Evolutionary conservation across 2,888 invertebrate species (phyloP), one percentile per base, ranked within the genome.

Genomic region (Philereme vetulata): DNA sequence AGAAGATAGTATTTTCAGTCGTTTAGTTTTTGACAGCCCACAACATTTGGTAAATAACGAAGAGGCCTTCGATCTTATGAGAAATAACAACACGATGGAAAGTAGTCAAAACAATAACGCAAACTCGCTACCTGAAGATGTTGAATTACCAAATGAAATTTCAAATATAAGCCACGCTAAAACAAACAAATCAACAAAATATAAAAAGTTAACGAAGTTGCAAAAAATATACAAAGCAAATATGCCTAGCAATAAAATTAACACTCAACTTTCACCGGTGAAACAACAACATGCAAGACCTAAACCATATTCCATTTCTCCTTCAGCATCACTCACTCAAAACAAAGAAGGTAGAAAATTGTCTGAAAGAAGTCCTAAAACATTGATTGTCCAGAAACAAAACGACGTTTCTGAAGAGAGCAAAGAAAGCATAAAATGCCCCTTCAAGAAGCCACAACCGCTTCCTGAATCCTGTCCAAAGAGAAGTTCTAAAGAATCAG

Each of bases 261-360:
- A 49, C n/a, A 48, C n/a, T 3, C 10, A 45, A 46, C 33, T 42
- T 11, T 21, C 7, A 5, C 40, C 44, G 40, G 33, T 21, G 7
- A 34, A 40, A 35, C 21, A 46, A 8, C 35, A 33, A 4, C 10
- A 40, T 33, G 35, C n/a, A 9, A 34, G 46, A 32, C 44, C 34
- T 8, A 56, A 43, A 38, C 35, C 35, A 40, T 34, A 52, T 51
- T 35, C 48, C n/a, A 61, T 53, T 33, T 4, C 52, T 52, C 44
- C 42, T 51, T 9, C 33, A 35, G 4, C 40, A 1, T 10, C 11
- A 7, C 11, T 42, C n/a, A 34, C 45, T 43, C n/a, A 10, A 5
- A 52, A 34, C 36, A 52, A 86, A 72, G 85, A 86, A 66, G 89
- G 82, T 2, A 81, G 78, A 74, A 70, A 88, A 42, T 81, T 88